Base-by-base conservation (phyloP, 2,797 vertebrate genomes). In the Pantherophis vulpinus region DNA sequence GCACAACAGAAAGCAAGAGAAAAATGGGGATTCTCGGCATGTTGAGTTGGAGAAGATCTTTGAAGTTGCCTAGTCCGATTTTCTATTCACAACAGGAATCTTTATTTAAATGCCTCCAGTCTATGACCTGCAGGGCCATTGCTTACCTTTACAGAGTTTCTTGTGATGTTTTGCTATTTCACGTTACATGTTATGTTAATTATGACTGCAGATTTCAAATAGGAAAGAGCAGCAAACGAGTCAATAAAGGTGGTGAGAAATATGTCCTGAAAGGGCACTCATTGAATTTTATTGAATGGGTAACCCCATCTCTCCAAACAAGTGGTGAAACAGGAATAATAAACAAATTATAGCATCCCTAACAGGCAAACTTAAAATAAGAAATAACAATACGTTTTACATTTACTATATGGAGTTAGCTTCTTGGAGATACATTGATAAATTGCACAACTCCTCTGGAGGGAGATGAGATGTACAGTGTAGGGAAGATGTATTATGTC, bases 301-400 rank as follows among this genome's bases (percentile, higher is more conserved):
- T 37, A 8, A 8, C 59, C 94, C 79, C 2, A 37, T 93, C 89
- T 89, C 54, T 87, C n/a, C 3, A 94, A 93, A 93, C 93, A 96
- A 97, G 96, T 74, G 70, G 88, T 86, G 92, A 93, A 93, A 95
- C 92, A 96, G 55, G 94, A 93, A 95, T 95, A 92, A 95, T 95
- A 96, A 90, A 96, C 95, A 97, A 96, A 97, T 96, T 93, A 92
- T 97, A 96, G 95, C 96, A 96, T 97, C 95, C 96, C 9, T 56
- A 29, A 51, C 0, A 86, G 51, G 25, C 23, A 54, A 25, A 29
- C 23, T 93, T 60, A 54, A 60, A 87, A 55, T 23, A 14, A 47
- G 79, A 54, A 51, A 3, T 16, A 60, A 70, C 7, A 25, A n/a
- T 79, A n/a, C 4, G 0, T 74, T 93, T 87, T 47, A 32, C 32